Evolutionary conservation across 2,797 vertebrate genomes (phyloP).

Genomic region (Chelmon rostratus): DNA sequence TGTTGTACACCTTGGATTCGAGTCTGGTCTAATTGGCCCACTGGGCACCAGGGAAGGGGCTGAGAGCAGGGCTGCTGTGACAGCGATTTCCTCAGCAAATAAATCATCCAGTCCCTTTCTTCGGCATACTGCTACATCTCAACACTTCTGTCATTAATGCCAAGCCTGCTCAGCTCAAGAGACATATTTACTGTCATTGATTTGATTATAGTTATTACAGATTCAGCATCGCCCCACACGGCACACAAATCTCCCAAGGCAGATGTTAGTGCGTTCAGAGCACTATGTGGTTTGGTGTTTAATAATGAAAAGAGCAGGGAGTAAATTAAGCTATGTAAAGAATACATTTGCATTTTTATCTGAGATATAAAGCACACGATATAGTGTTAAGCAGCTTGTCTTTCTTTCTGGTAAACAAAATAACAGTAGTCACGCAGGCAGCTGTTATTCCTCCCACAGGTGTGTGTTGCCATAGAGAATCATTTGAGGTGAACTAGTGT

Average conservation of each 20-base stretch:
- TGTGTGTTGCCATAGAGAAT: conserved; percentile 69
- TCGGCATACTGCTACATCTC: conserved; percentile 59
- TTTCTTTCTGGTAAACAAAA: conserved; percentile 45
- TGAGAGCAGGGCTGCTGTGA: conserved; percentile 74
- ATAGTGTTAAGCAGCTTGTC: conserved; percentile 21
- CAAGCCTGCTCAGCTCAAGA: conserved; percentile 50
- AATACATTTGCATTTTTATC: conserved; percentile 42
- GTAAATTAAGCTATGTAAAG: conserved; percentile 25
- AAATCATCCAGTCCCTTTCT: conserved; percentile 74
- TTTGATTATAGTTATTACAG: conserved; percentile 72
- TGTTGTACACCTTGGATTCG: conserved; percentile 76
- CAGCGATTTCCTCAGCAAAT: conserved; percentile 81
- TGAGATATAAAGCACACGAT: conserved; percentile 16
- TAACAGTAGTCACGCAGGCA: conserved; percentile 40
- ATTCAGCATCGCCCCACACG: conserved; percentile 32
- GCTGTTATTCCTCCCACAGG: conserved; percentile 63
- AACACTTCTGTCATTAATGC: conserved; percentile 62
- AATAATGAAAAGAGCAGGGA: conserved; percentile 31
- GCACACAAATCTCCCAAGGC: conserved; percentile 45
- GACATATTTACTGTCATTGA: conserved; percentile 64
- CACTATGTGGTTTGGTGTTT: conserved; percentile 31
- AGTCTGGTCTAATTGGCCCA: conserved; percentile 84
- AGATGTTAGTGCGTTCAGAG: conserved; percentile 16
- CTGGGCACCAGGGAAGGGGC: conserved; percentile 70
- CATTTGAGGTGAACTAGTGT: conserved; percentile 37